These are phyloP conservation scores for Calephelis nemesis DNA, from an alignment of 1,140 invertebrate species.

Conservation along the genomic window DNA sequence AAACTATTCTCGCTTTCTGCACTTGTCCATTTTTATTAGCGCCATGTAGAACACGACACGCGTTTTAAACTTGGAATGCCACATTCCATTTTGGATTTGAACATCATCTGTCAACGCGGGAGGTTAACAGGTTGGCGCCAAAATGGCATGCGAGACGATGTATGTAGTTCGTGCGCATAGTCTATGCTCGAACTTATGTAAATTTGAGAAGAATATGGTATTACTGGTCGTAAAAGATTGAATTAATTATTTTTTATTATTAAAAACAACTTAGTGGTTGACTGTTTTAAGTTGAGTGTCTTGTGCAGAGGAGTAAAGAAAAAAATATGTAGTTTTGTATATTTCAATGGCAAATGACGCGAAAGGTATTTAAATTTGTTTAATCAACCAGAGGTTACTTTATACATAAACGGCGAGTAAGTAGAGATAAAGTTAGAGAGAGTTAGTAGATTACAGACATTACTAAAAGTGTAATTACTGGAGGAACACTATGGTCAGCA, in stretches of 20 bases:
- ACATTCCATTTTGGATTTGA: conserved; percentile 32
- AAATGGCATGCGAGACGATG: background rate
- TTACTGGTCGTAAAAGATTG: background rate
- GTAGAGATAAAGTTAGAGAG: too few relatives aligned
- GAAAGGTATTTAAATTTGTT: too few relatives aligned
- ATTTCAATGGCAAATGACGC: too few relatives aligned
- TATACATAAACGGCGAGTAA: too few relatives aligned
- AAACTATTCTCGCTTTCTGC: conserved; percentile 14
- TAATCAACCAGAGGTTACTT: too few relatives aligned
- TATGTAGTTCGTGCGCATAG: background rate
- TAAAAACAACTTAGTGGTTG: too few relatives aligned
- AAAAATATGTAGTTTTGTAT: too few relatives aligned
- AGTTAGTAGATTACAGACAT: too few relatives aligned
- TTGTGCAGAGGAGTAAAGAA: too few relatives aligned
- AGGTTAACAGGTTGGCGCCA: conserved; percentile 16
- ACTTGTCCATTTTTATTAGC: conserved; percentile 11
- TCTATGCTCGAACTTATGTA: background rate
- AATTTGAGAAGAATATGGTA: background rate
- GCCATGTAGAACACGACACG: conserved; percentile 3
- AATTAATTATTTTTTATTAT: background rate
- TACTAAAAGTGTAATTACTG: too few relatives aligned
- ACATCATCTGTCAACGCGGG: conserved; percentile 32
- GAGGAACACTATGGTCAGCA: too few relatives aligned
- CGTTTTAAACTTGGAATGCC: conserved; percentile 29
- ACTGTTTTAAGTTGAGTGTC: too few relatives aligned